These are phyloP conservation scores for Drosophila putrida DNA, from an alignment of 2,888 invertebrate genomes.

Conservation along the genomic window DNA sequence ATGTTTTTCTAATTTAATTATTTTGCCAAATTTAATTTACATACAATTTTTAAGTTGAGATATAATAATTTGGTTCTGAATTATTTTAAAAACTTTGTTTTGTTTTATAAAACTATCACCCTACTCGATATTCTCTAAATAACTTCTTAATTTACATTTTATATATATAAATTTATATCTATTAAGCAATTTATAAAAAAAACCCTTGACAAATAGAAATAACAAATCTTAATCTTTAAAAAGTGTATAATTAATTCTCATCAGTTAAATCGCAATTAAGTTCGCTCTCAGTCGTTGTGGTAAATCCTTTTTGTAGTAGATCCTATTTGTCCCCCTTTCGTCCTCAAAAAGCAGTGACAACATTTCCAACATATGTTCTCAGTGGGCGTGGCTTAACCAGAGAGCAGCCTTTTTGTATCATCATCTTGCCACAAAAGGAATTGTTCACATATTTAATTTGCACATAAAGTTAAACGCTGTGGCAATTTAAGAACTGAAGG, in stretches of 20 bases:
- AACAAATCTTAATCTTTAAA: too few relatives aligned
- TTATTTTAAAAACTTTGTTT: too few relatives aligned
- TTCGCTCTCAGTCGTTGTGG: conserved; percentile 45
- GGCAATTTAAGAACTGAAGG: conserved; percentile 36
- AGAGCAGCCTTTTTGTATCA: conserved; percentile 28
- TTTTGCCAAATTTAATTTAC: too few relatives aligned
- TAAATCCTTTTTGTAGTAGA: conserved; percentile 17
- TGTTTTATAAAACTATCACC: too few relatives aligned
- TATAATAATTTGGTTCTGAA: too few relatives aligned
- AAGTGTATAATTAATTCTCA: conserved; percentile 19
- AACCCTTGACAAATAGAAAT: too few relatives aligned
- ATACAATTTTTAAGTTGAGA: too few relatives aligned
- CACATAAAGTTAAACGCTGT: conserved; percentile 27
- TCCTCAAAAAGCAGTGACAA: neutral
- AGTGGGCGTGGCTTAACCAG: conserved; percentile 56
- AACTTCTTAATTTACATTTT: too few relatives aligned
- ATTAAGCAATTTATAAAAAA: too few relatives aligned
- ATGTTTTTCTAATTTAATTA: too few relatives aligned
- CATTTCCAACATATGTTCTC: conserved; percentile 50
- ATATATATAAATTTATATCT: too few relatives aligned
- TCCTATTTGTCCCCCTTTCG: neutral
- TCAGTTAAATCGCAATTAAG: conserved; percentile 68
- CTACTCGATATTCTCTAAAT: too few relatives aligned
- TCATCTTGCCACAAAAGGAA: conserved; percentile 29
- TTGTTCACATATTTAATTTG: conserved; percentile 45